Base-by-base conservation (phyloP, 2,113 vertebrate species). In the Cyprinodon brontotheroides region DNA sequence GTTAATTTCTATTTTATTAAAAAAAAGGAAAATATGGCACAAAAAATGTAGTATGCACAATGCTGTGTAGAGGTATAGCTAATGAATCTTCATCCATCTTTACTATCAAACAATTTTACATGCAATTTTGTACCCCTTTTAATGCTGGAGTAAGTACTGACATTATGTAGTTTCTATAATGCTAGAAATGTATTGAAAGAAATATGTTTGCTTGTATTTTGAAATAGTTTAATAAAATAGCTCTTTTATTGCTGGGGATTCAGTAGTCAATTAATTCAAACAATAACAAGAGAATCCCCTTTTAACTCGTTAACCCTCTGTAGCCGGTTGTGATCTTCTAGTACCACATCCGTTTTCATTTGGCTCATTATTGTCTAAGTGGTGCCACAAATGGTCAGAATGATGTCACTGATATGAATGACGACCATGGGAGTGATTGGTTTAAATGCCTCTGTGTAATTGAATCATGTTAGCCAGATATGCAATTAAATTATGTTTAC, bases 401-500 rank as follows among this genome's bases (percentile, higher is more conserved):
- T 90, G 89, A 92, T 92, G 90, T 93, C 90, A 93, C 84, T 85
- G 86, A 92, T 91, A 89, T 86, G 89, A 92, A 90, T 89, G 87
- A 92, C 87, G 85, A 89, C 87, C 90, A 83, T 75, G 90, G 87
- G 83, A 89, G 88, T 90, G 89, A 93, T 92, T 92, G 90, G 87
- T 90, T 89, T 92, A 92, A 93, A 92, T 92, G 90, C 86, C 86
- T 90, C 75, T 62, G 85, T 91, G 87, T 93, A 92, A 93, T 93
- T 93, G 90, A 90, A 92, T 93, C 79, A 85, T 78, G 87, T 91
- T 89, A 88, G 87, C 84, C 86, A 84, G 91, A 92, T 90, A 92
- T 91, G 91, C 87, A 89, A 92, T 93, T 89, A 89, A 92, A 91
- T 93, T 92, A 91, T 91, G 88, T 90, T 91, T 89, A 89, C 92